Evolutionary conservation across 2,888 invertebrate genomes (phyloP), one percentile per base, ranked within the genome.

Genomic region (Rhagonycha lutea): DNA sequence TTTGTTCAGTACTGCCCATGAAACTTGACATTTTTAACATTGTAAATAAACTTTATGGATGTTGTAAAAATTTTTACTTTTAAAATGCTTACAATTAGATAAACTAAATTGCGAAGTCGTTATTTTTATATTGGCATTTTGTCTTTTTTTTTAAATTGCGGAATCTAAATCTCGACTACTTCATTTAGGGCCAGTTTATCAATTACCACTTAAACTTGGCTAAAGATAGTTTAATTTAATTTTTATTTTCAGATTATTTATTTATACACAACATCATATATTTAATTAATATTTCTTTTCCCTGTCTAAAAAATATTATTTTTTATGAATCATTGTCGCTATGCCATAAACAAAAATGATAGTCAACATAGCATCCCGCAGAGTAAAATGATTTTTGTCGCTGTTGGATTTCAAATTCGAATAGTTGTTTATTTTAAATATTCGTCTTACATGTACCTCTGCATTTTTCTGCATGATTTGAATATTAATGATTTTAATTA

Each of bases 271-370:
- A n/a, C 12, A n/a, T 12, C 12, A 32, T 32, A 12, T 12, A 12
- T 4, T 2, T 47, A 47, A 47, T 47, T 47, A 47, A 47, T 32
- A 32, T 47, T 47, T 47, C 47, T 47, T 47, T 7, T 47, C 0
- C n/a, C n/a, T 47, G 47, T n/a, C 47, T n/a, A 47, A n/a, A 18
- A 47, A 47, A 47, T 47, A n/a, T 47, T 47, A 47, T 47, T 47
- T 47, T 28, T 47, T n/a, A 47, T 47, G 47, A 47, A 79, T 82
- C 82, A 82, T 80, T 82, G 82, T 82, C 81, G 79, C 79, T 79
- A 79, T 80, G 79, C 47, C 47, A 82, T 81, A 82, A 82, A 82
- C 80, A 82, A 81, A 81, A 74, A 77, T 74, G 80, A 78, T 80
- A 77, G 79, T 70, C 70, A 65, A 62, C 75, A 77, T 77, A 73